Percentiles rank a stretch among this genome's conserved stretches.
phyloP scores from a whole-genome alignment of 64 coral and sea anemone genomes.

The Acropora tenuis region DNA sequence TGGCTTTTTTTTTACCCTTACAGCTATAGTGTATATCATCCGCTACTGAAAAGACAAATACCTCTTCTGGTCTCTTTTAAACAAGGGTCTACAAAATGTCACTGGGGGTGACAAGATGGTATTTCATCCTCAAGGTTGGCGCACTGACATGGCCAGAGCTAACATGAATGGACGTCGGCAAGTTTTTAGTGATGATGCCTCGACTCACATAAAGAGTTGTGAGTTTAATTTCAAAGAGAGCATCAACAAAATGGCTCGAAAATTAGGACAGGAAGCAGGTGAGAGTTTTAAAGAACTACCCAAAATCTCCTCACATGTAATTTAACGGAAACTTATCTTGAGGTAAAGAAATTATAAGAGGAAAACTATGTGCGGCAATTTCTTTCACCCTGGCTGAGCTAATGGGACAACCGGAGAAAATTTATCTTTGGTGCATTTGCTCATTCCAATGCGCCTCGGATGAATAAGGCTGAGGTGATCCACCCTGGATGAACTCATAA shows the following conservation, averaged over 20 bases:
- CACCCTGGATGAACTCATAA: background rate
- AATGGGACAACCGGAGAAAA: no score
- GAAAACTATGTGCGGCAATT: background rate
- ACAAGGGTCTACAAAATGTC: background rate
- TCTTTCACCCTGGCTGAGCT: no score
- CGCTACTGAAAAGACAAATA: background rate
- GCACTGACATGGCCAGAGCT: no score
- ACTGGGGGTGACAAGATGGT: no score
- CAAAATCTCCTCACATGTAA: background rate
- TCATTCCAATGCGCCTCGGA: no score
- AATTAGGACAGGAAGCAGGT: no score
- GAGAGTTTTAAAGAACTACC: background rate
- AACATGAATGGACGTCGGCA: no score
- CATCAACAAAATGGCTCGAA: constrained; percentile 29
- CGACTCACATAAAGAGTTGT: constrained; percentile 10
- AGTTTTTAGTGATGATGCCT: no score
- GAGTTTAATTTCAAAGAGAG: constrained; percentile 51
- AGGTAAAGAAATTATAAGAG: background rate
- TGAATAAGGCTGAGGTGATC: no score
- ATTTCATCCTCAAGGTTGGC: no score
- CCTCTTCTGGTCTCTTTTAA: background rate
- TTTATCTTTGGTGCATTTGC: no score
- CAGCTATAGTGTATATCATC: background rate
- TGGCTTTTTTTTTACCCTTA: constrained; percentile 32
- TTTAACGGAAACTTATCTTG: background rate